Percentiles rank a stretch among this genome's conserved stretches.
Conservation (phyloP, 2,113 vertebrate species). For the Syngnathus scovelli region DNA sequence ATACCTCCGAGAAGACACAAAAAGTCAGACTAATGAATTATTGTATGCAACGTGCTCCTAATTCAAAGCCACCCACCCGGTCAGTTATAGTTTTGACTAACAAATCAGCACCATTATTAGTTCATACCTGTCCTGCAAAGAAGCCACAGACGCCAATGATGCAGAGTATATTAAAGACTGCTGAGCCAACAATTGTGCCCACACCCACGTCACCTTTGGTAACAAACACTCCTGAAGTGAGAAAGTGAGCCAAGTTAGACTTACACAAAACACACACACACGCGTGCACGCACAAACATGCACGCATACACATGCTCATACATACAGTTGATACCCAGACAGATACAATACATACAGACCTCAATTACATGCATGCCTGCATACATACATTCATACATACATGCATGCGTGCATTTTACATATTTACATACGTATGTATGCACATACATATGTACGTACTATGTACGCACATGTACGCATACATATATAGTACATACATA, state of each 20-base stretch:
- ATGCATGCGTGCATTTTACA: background rate
- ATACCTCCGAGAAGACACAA: no score
- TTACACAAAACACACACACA: background rate
- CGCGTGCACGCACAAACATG: background rate
- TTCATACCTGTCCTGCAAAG: conserved; percentile 86
- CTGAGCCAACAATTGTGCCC: conserved; percentile 90
- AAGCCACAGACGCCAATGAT: conserved; percentile 94
- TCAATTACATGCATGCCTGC: background rate
- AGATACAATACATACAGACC: background rate
- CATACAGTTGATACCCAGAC: background rate
- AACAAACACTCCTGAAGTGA: conserved; percentile 83
- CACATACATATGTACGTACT: background rate
- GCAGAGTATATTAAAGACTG: conserved; percentile 93
- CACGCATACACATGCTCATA: background rate
- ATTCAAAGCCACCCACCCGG: conserved; percentile 25
- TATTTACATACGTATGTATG: background rate
- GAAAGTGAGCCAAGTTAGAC: conserved; percentile 19
- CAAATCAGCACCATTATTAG: background rate
- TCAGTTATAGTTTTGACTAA: background rate
- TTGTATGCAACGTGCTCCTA: no score
- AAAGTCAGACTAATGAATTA: no score
- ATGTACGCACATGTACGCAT: no score
- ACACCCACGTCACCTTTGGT: conserved; percentile 91
- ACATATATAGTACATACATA: background rate
- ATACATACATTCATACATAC: background rate